A percentile compares a stretch with the other conserved stretches of the same genome.
Evolutionary conservation across 2,113 vertebrate species (phyloP).

Genomic region (Oryzias woworae): DNA sequence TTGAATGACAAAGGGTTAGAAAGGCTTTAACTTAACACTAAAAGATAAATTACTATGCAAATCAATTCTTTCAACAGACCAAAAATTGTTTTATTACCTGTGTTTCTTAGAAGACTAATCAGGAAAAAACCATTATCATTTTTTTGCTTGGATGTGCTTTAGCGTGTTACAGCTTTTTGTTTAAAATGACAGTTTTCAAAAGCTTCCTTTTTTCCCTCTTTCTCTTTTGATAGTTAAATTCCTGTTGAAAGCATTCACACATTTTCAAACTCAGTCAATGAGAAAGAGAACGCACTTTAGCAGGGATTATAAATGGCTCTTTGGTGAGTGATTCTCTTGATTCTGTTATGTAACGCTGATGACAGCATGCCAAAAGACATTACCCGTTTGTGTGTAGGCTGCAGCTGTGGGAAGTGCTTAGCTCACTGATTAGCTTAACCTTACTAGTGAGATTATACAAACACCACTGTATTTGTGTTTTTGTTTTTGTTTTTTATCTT

Average conservation of each 20-base stretch:
- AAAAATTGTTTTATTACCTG: too few relatives aligned
- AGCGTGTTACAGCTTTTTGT: not conserved
- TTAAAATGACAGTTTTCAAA: too few relatives aligned
- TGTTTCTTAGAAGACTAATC: too few relatives aligned
- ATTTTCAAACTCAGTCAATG: slow-evolving; percentile 51
- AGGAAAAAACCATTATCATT: not conserved
- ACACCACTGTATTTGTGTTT: too few relatives aligned
- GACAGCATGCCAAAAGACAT: slow-evolving; percentile 48
- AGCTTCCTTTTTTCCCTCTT: too few relatives aligned
- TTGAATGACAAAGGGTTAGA: too few relatives aligned
- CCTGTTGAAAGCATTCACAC: slow-evolving; percentile 45
- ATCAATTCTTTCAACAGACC: too few relatives aligned
- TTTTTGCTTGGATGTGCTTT: not conserved
- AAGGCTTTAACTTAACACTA: too few relatives aligned
- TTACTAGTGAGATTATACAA: too few relatives aligned
- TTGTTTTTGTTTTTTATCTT: too few relatives aligned
- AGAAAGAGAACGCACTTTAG: slow-evolving; percentile 63
- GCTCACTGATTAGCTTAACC: slow-evolving; percentile 33
- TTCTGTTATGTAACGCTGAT: slow-evolving; percentile 68
- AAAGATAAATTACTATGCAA: too few relatives aligned
- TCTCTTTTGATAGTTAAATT: slow-evolving; percentile 19
- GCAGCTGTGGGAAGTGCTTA: slow-evolving; percentile 40
- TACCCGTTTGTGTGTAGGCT: slow-evolving; percentile 50
- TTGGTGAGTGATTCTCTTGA: slow-evolving; percentile 71
- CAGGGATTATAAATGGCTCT: slow-evolving; percentile 69